Percentiles rank a stretch among this genome's conserved stretches.
Conservation (phyloP, 2,888 invertebrate genomes). For the Sclerodermus sp. region DNA sequence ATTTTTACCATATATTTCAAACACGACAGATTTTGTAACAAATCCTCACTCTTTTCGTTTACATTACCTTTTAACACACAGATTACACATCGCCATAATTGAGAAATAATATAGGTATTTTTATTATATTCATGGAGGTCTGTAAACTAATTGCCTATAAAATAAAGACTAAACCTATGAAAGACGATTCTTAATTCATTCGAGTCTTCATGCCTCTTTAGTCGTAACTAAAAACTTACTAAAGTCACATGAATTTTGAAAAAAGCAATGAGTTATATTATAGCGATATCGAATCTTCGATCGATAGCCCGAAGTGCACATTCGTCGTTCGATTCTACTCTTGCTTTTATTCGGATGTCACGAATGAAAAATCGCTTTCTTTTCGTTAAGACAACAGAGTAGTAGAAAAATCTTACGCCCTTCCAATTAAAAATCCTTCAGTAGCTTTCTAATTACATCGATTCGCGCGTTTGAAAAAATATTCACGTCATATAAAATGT, state of each 20-base stretch:
- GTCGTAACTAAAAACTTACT: no score
- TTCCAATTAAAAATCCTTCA: no score
- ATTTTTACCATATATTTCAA: no score
- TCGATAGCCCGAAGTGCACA: conserved; percentile 13
- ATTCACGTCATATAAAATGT: neutral
- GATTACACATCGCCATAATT: conserved; percentile 45
- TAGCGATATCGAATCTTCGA: conserved; percentile 14
- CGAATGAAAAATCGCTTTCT: conserved; percentile 18
- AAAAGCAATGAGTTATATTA: no score
- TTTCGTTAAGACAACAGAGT: conserved; percentile 22
- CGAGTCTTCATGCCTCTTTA: conserved; percentile 16
- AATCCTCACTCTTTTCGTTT: conserved; percentile 6
- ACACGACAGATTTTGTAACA: conserved; percentile 23
- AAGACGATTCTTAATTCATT: conserved; percentile 31
- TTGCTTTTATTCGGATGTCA: neutral
- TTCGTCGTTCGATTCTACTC: no score
- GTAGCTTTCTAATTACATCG: no score
- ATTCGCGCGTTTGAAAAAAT: no score
- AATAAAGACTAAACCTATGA: conserved; percentile 40
- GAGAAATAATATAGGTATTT: conserved; percentile 43
- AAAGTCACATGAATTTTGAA: no score
- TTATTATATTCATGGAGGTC: conserved; percentile 32
- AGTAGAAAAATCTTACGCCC: conserved; percentile 21
- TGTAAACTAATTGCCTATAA: conserved; percentile 40
- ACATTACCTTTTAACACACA: conserved; percentile 32